Conservation (phyloP, 1,140 invertebrate species). For the Littorina saxatilis region DNA sequence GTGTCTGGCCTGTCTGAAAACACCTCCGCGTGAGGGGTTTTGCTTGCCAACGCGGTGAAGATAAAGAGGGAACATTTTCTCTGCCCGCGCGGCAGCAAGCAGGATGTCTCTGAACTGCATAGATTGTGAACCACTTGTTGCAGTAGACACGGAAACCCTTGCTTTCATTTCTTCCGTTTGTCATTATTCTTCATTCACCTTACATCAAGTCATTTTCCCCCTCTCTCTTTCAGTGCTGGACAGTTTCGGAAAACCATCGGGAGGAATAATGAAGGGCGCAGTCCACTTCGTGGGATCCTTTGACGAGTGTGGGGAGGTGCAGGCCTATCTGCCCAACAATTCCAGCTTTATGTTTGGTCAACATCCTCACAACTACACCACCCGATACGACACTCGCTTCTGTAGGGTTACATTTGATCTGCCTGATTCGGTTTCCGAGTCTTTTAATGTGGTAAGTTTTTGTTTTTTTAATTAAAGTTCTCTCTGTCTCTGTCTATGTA, state of each 20-base stretch:
- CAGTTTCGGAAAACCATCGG: constrained; percentile 67
- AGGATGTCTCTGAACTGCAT: no score
- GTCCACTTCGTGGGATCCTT: constrained; percentile 69
- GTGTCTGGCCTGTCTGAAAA: no score
- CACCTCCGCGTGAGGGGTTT: no score
- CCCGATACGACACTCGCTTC: constrained; percentile 44
- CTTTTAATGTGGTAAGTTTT: constrained; percentile 34
- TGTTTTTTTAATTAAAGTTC: no score
- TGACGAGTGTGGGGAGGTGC: constrained; percentile 64
- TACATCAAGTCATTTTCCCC: no score
- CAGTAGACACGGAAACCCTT: no score
- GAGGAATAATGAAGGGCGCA: constrained; percentile 69
- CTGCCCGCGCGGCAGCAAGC: no score
- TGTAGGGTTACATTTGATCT: constrained; percentile 48
- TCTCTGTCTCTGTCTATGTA: neutral
- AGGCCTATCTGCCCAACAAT: constrained; percentile 38
- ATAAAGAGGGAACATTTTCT: no score
- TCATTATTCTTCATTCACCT: no score
- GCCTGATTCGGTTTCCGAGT: constrained; percentile 26
- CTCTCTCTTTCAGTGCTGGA: constrained; percentile 68
- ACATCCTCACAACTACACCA: constrained; percentile 15
- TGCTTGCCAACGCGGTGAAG: no score
- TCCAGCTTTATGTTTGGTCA: constrained; percentile 28
- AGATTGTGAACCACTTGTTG: no score
- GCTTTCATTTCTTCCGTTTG: no score